Conservation (phyloP, 2,797 vertebrate genomes). For the Anisognathus igniventris region DNA sequence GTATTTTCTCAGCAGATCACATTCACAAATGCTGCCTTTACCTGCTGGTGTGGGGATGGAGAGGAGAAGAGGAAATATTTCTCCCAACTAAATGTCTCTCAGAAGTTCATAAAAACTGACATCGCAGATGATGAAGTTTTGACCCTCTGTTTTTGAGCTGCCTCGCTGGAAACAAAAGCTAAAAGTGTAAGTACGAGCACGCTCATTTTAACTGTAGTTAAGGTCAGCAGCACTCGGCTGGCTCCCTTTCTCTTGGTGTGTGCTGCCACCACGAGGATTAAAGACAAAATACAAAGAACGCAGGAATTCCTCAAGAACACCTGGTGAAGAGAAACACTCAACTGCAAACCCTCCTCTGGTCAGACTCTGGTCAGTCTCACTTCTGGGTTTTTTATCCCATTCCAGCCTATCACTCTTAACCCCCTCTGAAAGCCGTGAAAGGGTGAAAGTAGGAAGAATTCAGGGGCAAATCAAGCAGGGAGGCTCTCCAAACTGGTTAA, state of each 20-base stretch:
- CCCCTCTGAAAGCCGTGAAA: background rate
- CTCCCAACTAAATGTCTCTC: background rate
- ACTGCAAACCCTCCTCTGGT: background rate
- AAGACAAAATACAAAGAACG: background rate
- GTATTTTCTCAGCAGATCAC: background rate
- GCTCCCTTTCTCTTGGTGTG: background rate
- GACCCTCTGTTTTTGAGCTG: background rate
- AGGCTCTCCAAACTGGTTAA: background rate
- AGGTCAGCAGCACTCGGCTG: background rate
- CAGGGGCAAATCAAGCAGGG: background rate
- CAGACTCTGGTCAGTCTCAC: background rate
- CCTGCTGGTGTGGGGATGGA: background rate
- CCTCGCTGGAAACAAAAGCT: background rate
- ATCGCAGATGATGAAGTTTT: background rate
- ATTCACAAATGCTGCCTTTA: background rate
- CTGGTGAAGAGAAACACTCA: background rate
- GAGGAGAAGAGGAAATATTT: background rate
- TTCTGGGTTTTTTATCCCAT: background rate
- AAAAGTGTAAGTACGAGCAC: background rate
- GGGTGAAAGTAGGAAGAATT: background rate
- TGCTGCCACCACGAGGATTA: constrained; percentile 64
- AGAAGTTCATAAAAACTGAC: background rate
- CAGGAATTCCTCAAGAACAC: background rate
- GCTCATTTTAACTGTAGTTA: background rate
- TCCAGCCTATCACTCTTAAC: background rate